Percentiles rank a stretch among this genome's conserved stretches.
Evolutionary conservation across 2,113 vertebrate species (phyloP).

Genomic region (Cricetomys ansorgei): DNA sequence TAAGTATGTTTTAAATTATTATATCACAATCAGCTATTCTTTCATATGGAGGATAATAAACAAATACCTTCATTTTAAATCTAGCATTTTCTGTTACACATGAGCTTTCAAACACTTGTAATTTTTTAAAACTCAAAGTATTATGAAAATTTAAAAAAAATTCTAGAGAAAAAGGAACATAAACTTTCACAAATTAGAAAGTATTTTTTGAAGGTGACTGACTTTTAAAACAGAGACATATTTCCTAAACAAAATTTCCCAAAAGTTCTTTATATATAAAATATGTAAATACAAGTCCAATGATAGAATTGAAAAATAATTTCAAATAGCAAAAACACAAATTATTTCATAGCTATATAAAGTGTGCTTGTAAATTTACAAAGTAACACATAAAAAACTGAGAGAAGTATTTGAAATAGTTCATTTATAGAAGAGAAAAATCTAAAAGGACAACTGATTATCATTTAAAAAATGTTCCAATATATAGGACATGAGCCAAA

Average conservation of each 20-base stretch:
- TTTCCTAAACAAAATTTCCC: neutral
- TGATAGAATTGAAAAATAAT: slow-evolving; percentile 7
- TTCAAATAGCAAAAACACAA: neutral
- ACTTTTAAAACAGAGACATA: neutral
- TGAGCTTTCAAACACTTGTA: neutral
- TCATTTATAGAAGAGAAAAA: slow-evolving; percentile 21
- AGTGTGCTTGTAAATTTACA: neutral
- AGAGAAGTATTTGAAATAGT: neutral
- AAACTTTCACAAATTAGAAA: neutral
- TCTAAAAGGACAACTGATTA: neutral
- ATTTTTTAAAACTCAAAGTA: neutral
- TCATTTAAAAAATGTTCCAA: slow-evolving; percentile 26
- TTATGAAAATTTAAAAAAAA: neutral
- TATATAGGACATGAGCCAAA: neutral
- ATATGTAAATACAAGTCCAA: slow-evolving; percentile 26
- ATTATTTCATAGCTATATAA: neutral
- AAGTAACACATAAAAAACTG: neutral
- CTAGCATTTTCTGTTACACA: neutral
- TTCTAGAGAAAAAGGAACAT: neutral
- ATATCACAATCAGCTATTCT: neutral
- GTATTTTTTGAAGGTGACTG: neutral
- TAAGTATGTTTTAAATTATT: neutral
- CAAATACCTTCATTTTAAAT: slow-evolving; percentile 18
- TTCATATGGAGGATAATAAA: neutral
- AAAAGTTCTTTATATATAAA: neutral